Percentiles rank a stretch among this genome's conserved stretches.
Conservation (phyloP, 2,113 vertebrate genomes). For the Antigone vipio region DNA sequence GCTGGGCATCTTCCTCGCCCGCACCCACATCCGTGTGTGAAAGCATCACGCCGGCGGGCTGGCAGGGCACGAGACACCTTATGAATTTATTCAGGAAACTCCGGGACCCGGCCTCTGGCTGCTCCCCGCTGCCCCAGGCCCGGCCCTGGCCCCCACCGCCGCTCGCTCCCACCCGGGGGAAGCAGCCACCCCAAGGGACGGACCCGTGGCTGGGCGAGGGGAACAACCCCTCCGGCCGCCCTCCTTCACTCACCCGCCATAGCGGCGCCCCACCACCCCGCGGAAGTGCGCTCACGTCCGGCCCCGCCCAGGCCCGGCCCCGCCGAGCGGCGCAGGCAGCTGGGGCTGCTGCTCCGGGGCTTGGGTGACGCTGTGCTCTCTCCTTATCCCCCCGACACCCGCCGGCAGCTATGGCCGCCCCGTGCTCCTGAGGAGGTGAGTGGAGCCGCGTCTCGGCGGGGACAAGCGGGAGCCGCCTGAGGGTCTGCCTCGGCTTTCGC, state of each 20-base stretch:
- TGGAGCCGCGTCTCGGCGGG: neutral
- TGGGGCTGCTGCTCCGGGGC: neutral
- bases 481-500: neutral
- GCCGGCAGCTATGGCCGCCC: neutral
- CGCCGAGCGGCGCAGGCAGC: neutral
- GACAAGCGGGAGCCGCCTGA: neutral
- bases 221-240: neutral
- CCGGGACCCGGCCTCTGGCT: neutral
- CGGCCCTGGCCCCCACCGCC: neutral
- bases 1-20: neutral
- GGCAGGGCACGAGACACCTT: no score
- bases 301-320: slow-evolving; percentile 27
- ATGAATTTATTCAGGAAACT: fast-evolving
- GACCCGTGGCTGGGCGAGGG: no score
- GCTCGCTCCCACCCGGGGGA: neutral
- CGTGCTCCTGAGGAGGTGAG: neutral
- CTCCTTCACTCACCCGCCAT: neutral
- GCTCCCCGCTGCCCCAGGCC: neutral
- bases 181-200: no score
- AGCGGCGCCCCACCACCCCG: neutral
- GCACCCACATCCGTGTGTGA: fast-evolving
- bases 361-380: fast-evolving
- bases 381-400: no score
- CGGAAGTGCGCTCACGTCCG: slow-evolving; percentile 61
- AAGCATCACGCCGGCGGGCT: fast-evolving